These are phyloP conservation scores for Cantharis flavilabris DNA, from an alignment of 2,888 invertebrate genomes.

Conservation along the genomic window DNA sequence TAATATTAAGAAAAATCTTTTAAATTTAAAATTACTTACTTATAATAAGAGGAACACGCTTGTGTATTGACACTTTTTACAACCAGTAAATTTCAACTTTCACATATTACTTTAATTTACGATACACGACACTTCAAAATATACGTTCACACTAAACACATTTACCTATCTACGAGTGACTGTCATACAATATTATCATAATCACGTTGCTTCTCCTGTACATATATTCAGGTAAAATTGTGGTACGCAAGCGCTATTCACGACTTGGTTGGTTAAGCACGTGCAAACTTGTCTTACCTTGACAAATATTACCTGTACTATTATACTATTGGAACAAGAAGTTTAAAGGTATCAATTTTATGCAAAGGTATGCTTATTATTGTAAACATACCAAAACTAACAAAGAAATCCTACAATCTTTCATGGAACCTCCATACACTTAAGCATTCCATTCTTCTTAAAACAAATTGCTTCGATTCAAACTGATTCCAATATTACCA, in stretches of 20 bases:
- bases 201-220: not conserved
- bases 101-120: constrained; percentile 1
- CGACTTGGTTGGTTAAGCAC: constrained; percentile 3
- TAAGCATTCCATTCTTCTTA: not conserved
- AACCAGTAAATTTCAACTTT: not conserved
- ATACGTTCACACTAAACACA: constrained; percentile 2
- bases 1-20: not conserved
- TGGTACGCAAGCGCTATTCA: constrained; percentile 1
- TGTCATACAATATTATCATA: constrained; percentile 1
- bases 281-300: constrained; percentile 3
- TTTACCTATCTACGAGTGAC: not conserved
- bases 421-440: not conserved
- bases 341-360: not conserved
- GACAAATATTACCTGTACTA: not conserved
- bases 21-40: not conserved
- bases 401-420: not conserved
- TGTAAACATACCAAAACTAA: not conserved
- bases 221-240: not conserved
- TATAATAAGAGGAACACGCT: not conserved
- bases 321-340: not conserved
- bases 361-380: not conserved
- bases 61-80: not conserved
- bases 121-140: not conserved
- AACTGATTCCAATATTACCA: not conserved
- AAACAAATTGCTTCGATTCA: not conserved